Evolutionary conservation across 2,797 vertebrate genomes (phyloP), one percentile per base, ranked within the genome.

Genomic region (Botia almorhae): DNA sequence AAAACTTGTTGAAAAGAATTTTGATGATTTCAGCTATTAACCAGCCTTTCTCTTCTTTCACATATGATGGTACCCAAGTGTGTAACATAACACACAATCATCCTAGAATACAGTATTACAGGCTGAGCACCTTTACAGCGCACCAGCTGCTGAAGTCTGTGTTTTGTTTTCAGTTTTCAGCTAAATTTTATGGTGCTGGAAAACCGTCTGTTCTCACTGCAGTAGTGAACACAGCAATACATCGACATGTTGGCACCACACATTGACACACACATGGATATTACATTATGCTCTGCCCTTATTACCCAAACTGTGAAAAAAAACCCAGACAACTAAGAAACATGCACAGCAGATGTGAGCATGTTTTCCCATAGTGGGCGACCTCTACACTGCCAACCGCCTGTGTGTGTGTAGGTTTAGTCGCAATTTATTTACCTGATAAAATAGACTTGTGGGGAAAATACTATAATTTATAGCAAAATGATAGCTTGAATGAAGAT

Each of bases 221-320:
- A 83, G 70, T 71, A 67, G 51, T 80, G 72, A 68, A 76, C 53
- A 69, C 33, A 79, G 87, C 79, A 80, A 76, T 84, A 87, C 83
- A 84, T 46, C 43, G 81, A 86, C 85, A 86, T 84, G 55, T 50
- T 19, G 23, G 39, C 58, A 48, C 80, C 53, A 63, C 36, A 60
- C 63, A 43, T 43, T 6, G 13, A 48, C 13, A 86, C 13, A 86
- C 50, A 87, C 85, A 87, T 81, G 90, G 90, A 86, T 88, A 92
- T 91, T 83, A 89, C 89, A 93, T 92, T 89, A 90, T 76, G 78
- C 84, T 84, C 85, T 84, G 88, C 83, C 84, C 71, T 90, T 87
- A 90, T 91, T 89, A 92, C 84, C 86, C 82, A 89, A 90, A 92
- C 91, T 91, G 91, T 92, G 92, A 92, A 91, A 94, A 92, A 93